Conservation (phyloP, 2,888 invertebrate species). For the Druceiella hillmani region DNA sequence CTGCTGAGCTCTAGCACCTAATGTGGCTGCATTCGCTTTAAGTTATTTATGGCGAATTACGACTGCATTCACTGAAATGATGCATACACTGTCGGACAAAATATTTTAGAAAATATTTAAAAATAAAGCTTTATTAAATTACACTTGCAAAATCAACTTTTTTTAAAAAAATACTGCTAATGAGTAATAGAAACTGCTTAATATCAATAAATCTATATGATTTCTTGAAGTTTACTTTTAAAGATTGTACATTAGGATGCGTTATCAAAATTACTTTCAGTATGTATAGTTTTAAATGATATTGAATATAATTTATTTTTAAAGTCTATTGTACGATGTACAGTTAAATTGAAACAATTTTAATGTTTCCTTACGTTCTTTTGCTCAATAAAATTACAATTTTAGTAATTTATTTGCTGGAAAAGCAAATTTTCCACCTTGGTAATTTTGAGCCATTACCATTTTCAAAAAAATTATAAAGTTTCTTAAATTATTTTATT, state of each 20-base stretch:
- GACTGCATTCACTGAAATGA: constrained; percentile 5
- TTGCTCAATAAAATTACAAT: no score
- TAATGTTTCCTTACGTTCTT: no score
- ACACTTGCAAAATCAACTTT: constrained; percentile 1
- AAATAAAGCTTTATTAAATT: constrained; percentile 4
- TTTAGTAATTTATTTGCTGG: no score
- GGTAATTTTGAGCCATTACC: no score
- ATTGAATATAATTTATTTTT: no score
- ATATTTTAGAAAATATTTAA: constrained; percentile 4
- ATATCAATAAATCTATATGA: constrained; percentile 3
- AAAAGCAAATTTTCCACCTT: no score
- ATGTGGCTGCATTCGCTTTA: not conserved
- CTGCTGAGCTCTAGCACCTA: not conserved
- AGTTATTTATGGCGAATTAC: constrained; percentile 1
- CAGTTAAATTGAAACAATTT: no score
- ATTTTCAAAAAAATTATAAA: no score
- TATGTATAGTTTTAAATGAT: no score
- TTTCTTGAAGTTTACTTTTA: constrained; percentile 7
- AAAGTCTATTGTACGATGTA: no score
- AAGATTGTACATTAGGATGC: constrained; percentile 13
- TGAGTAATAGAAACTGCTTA: constrained; percentile 6
- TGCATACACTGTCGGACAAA: constrained; percentile 5
- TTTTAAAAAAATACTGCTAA: constrained; percentile 4
- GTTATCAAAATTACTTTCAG: no score
- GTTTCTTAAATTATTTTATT: no score